phyloP scores from a whole-genome alignment of 2,113 vertebrate genomes.

The Psittacula cyanocephala region DNA sequence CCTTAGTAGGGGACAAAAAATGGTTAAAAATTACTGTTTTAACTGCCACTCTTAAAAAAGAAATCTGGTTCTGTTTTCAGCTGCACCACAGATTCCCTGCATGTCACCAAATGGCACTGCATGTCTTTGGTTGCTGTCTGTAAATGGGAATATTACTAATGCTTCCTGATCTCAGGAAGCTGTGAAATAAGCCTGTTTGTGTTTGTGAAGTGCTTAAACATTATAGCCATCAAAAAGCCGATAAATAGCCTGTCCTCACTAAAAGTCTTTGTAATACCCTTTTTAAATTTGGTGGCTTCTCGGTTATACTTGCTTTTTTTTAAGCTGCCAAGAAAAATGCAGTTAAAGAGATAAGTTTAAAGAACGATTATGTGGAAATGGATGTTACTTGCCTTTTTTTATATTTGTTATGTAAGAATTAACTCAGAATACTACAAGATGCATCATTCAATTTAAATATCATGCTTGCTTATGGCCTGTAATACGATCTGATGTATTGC shows the following conservation, averaged over 20 bases:
- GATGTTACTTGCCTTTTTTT: constrained; percentile 34
- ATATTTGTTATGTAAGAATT: constrained; percentile 55
- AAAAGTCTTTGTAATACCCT: constrained; percentile 3
- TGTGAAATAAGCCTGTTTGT: constrained; percentile 25
- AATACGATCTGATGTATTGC: constrained; percentile 18
- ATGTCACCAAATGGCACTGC: neutral
- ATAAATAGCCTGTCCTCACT: neutral
- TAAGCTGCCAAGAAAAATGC: constrained; percentile 16
- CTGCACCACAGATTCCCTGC: neutral
- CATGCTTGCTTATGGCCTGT: constrained; percentile 27
- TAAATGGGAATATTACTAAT: neutral
- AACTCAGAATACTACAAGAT: constrained; percentile 31
- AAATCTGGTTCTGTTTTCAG: neutral
- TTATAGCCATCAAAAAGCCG: constrained; percentile 7
- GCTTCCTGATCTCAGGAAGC: constrained; percentile 3
- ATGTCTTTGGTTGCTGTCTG: neutral
- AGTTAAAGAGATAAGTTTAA: constrained; percentile 44
- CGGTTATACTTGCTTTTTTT: neutral
- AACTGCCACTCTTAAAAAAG: neutral
- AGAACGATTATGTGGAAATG: constrained; percentile 49
- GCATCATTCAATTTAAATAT: constrained; percentile 52
- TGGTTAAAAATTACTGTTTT: neutral
- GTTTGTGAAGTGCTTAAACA: constrained; percentile 34
- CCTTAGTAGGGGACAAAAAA: neutral
- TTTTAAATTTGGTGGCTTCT: constrained; percentile 12